Conservation (phyloP, 2,797 vertebrate genomes). For the Ara ararauna region DNA sequence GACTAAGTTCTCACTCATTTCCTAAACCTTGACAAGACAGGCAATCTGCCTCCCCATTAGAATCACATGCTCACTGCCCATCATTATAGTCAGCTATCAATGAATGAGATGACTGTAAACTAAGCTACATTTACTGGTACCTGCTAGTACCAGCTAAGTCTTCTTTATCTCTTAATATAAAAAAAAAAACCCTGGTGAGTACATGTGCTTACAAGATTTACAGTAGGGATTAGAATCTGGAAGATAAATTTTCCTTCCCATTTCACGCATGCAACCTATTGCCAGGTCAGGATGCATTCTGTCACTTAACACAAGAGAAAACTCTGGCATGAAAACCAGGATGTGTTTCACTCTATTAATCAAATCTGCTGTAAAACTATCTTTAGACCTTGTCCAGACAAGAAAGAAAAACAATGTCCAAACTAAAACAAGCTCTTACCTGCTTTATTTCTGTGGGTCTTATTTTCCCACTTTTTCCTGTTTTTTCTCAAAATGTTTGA, state of each 20-base stretch:
- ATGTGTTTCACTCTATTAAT: constrained; percentile 56
- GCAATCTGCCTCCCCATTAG: constrained; percentile 24
- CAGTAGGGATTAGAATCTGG: constrained; percentile 51
- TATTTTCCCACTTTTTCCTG: fast-evolving
- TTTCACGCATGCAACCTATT: not conserved
- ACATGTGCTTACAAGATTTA: constrained; percentile 48
- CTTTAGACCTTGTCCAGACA: constrained; percentile 55
- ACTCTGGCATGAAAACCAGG: constrained; percentile 37
- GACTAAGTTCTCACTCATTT: constrained; percentile 41
- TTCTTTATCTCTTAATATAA: constrained; percentile 35
- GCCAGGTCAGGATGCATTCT: constrained; percentile 41
- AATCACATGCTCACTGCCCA: not conserved
- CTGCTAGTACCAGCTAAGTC: constrained; percentile 44
- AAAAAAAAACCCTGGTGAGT: not conserved
- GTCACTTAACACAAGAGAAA: constrained; percentile 42
- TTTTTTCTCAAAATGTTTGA: not conserved
- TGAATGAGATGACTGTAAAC: constrained; percentile 15
- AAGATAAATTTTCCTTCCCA: constrained; percentile 57
- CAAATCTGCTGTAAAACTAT: constrained; percentile 41
- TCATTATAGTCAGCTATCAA: not conserved
- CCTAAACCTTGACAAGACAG: constrained; percentile 33
- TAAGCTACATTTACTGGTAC: constrained; percentile 28
- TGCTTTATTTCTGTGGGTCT: not conserved
- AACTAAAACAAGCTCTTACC: constrained; percentile 29
- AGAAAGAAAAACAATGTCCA: constrained; percentile 44